Conservation (phyloP, 2,888 invertebrate genomes). For the Euplexia lucipara region DNA sequence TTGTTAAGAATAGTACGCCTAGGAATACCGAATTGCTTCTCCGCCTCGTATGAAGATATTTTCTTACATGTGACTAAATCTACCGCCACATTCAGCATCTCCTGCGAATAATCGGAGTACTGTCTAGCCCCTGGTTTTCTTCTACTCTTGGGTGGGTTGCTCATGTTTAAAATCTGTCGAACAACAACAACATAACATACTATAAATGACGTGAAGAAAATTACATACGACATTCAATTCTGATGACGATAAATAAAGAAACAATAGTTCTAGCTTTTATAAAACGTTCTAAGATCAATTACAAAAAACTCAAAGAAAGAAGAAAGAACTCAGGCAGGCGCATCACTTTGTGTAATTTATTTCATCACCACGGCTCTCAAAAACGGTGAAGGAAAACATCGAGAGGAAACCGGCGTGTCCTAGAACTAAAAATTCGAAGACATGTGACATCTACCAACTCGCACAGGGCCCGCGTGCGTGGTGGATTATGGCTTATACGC, state of each 20-base stretch:
- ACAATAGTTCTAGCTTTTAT: not conserved
- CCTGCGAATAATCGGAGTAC: slow-evolving; percentile 48
- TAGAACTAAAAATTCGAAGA: too few relatives aligned
- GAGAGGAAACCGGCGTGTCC: too few relatives aligned
- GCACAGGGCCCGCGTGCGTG: too few relatives aligned
- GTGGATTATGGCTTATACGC: too few relatives aligned
- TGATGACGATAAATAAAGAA: slow-evolving; percentile 13
- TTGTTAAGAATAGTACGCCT: slow-evolving; percentile 40
- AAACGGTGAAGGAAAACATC: too few relatives aligned
- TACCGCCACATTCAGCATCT: slow-evolving; percentile 39
- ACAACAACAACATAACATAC: slow-evolving; percentile 1
- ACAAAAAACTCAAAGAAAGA: too few relatives aligned
- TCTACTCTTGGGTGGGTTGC: slow-evolving; percentile 13
- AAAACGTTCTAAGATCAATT: slow-evolving; percentile 2
- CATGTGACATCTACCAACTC: too few relatives aligned
- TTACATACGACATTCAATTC: slow-evolving; percentile 9
- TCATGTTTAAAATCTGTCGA: slow-evolving; percentile 27
- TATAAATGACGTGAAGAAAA: not conserved
- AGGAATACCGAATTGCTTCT: slow-evolving; percentile 43
- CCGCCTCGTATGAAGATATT: slow-evolving; percentile 47
- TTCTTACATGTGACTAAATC: slow-evolving; percentile 35
- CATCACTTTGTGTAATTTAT: too few relatives aligned
- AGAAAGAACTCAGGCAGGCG: too few relatives aligned
- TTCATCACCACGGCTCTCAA: too few relatives aligned
- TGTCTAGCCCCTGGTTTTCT: slow-evolving; percentile 36